Percentiles rank a stretch among this genome's conserved stretches.
These are phyloP conservation scores for Synanthedon formicaeformis DNA, from an alignment of 2,888 invertebrate species.

Conservation along the genomic window DNA sequence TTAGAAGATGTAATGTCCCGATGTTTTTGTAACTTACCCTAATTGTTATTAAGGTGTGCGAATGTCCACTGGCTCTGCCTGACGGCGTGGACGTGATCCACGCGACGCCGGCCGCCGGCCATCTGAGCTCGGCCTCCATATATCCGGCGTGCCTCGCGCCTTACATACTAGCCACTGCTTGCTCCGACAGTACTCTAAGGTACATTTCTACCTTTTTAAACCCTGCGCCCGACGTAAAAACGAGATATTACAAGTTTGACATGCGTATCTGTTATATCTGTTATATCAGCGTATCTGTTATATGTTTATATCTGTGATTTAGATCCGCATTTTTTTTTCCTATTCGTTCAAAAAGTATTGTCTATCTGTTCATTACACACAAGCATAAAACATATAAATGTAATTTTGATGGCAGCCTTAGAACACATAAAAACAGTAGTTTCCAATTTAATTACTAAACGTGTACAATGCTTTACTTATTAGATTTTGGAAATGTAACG, in stretches of 20 bases:
- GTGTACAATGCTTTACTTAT: conserved; percentile 7
- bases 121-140: conserved; percentile 96
- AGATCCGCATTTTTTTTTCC: too few species aligned
- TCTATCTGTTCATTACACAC: too few species aligned
- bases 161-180: conserved; percentile 95
- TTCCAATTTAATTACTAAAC: too few species aligned
- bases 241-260: too few species aligned
- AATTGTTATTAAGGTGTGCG: conserved; percentile 73
- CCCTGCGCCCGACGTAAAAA: too few species aligned
- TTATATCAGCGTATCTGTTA: too few species aligned
- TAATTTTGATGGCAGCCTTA: too few species aligned
- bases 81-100: conserved; percentile 93
- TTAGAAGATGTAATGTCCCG: not conserved
- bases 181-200: conserved; percentile 90
- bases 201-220: conserved; percentile 16
- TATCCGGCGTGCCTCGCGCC: conserved; percentile 99
- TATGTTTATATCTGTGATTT: too few species aligned
- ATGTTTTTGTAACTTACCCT: not conserved
- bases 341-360: too few species aligned
- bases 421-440: too few species aligned
- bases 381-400: too few species aligned
- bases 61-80: conserved; percentile 88
- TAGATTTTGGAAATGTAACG: conserved; percentile 88
- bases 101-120: conserved; percentile 95
- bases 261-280: too few species aligned